Conservation (phyloP, 2,113 vertebrate genomes). For the Leptocoma aspasia region DNA sequence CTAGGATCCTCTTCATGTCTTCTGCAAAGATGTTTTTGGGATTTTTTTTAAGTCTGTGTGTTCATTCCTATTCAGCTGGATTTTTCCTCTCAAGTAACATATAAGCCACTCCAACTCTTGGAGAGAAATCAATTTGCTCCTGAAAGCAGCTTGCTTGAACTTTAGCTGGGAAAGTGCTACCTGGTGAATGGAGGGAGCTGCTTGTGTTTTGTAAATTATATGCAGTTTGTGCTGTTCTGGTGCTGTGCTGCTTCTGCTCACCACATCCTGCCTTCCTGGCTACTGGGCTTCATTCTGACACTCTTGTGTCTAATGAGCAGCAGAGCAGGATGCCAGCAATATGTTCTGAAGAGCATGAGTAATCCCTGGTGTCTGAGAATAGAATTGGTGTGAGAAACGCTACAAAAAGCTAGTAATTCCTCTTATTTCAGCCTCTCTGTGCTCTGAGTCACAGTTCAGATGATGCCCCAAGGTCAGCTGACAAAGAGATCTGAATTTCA, state of each 20-base stretch:
- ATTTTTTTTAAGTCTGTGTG: not conserved
- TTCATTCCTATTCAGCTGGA: not conserved
- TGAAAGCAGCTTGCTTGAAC: not conserved
- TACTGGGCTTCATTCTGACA: not conserved
- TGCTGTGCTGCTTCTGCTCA: not conserved
- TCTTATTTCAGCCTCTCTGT: not conserved
- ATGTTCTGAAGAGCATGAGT: slow-evolving; percentile 23
- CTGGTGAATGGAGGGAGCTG: not conserved
- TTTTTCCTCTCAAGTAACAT: not conserved
- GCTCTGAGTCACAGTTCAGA: slow-evolving; percentile 21
- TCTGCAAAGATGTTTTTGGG: not conserved
- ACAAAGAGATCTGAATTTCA: not conserved
- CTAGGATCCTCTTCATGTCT: not conserved
- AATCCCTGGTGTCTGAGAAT: slow-evolving; percentile 20
- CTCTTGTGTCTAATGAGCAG: not conserved
- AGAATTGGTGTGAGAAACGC: not conserved
- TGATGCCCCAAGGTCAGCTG: not conserved
- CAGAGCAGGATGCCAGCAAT: not conserved
- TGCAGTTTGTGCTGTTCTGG: not conserved
- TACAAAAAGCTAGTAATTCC: not conserved
- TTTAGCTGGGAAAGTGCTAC: not conserved
- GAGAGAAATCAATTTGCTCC: not conserved
- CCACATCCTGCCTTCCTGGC: not conserved
- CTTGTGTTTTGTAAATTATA: not conserved
- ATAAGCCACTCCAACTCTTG: not conserved